Evolutionary conservation across 2,113 vertebrate species (phyloP).

Genomic region (Cochlearius cochlearius): DNA sequence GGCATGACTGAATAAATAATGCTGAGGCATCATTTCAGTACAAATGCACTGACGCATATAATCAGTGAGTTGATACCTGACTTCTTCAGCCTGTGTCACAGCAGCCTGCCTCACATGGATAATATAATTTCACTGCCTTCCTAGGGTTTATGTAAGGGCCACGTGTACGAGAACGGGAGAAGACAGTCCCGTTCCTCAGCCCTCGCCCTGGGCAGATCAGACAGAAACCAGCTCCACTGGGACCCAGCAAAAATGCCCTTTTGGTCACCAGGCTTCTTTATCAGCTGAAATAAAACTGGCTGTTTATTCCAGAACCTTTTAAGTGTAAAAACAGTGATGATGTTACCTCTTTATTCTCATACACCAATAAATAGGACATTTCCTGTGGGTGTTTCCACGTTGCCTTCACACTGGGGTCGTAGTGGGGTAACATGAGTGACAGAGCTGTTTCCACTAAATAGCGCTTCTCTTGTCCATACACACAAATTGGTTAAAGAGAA

Average conservation of each 20-base stretch:
- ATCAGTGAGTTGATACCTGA: neutral
- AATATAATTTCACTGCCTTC: neutral
- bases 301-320: neutral
- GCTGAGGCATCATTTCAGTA: neutral
- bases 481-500: neutral
- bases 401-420: neutral
- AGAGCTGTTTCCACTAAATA: neutral
- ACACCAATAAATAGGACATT: neutral
- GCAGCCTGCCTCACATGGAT: neutral
- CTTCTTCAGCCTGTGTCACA: neutral
- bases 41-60: fast-evolving
- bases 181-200: neutral
- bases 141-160: neutral
- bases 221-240: neutral
- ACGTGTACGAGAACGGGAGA: neutral
- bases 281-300: neutral
- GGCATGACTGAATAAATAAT: neutral
- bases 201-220: neutral
- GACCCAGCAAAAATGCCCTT: neutral
- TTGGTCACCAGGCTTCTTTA: neutral
- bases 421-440: neutral
- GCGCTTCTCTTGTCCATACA: neutral
- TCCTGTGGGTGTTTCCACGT: neutral
- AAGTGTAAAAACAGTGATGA: neutral
- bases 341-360: neutral